A percentile compares a stretch with the other conserved stretches of the same genome.
Conservation (phyloP, 2,888 invertebrate species). For the Phytoseiulus persimilis region DNA sequence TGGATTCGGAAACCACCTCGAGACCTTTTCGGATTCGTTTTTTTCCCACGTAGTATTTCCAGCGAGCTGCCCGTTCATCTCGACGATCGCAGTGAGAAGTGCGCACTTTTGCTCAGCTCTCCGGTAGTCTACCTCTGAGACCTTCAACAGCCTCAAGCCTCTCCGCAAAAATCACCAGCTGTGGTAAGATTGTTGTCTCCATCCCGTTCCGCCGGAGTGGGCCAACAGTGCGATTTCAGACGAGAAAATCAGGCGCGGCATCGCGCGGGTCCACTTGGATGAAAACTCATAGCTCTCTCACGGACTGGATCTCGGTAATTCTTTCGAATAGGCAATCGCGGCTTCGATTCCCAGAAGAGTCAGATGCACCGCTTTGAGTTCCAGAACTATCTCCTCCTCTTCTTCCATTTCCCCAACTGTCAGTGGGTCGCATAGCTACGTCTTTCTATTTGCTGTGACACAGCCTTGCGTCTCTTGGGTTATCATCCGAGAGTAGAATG, state of each 20-base stretch:
- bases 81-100: no score
- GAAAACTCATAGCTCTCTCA: neutral
- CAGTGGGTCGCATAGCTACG: neutral
- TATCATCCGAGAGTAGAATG: no score
- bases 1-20: no score
- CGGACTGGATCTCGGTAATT: neutral
- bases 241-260: neutral
- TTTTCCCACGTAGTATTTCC: no score
- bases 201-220: neutral
- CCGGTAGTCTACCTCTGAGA: neutral
- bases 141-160: neutral
- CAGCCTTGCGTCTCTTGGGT: no score
- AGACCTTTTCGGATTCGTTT: no score
- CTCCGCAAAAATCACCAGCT: neutral
- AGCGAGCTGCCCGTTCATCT: no score
- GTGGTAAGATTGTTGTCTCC: neutral
- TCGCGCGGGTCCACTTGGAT: neutral
- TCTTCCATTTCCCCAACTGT: neutral
- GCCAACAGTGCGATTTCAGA: neutral
- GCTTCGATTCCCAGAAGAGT: neutral
- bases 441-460: neutral
- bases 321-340: neutral
- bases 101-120: neutral
- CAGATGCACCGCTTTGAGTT: neutral
- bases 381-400: neutral